Base-by-base conservation (phyloP, 2,888 invertebrate genomes). In the Xanthorhoe designata region DNA sequence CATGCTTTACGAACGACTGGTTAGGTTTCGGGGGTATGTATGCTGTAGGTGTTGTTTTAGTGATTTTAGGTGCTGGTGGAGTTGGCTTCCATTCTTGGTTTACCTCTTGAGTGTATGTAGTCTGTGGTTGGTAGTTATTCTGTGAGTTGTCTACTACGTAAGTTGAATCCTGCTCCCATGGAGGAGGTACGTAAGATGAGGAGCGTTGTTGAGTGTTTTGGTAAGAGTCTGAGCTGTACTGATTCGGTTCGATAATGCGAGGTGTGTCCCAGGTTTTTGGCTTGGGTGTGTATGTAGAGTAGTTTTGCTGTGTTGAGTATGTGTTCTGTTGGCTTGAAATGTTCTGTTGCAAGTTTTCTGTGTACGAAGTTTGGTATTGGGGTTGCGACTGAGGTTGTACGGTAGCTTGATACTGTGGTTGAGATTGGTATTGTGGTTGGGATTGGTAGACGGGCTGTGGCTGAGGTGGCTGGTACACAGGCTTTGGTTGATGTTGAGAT, bases 1-100 rank as follows among this genome's bases (percentile, higher is more conserved):
- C 88, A 5, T 88, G 77, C 61, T 84, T 90, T 0, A 93, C 93
- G 66, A 93, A 93, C 1, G 93, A 93, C 68, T 92, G 92, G 68
- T 93, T 93, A 0, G 93, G 93, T 61, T 92, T 91, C 45, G 93
- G 93, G 29, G 93, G 93, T 74, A 91, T 87, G 64, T 91, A 93
- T 9, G 93, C 77, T 45, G 86, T 89, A 10, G 91, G 88, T 60
- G 83, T 75, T n/a, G 86, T 81, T 73, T 92, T 93, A 0, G 85
- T 72, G 68, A 83, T 91, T 73, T 91, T 92, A 42, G 75, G 75
- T 10, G 80, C 66, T 5, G 85, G 78, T 32, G 83, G 80, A 47
- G 85, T 69, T 4, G 87, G 84, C 51, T 83, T 84, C 92, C 92
- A 92, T 18, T 82, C 78, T 61, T 85, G 80, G 10, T 74, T 63